Conservation (phyloP, 2,888 invertebrate genomes). For the Microctonus aethiopoides region DNA sequence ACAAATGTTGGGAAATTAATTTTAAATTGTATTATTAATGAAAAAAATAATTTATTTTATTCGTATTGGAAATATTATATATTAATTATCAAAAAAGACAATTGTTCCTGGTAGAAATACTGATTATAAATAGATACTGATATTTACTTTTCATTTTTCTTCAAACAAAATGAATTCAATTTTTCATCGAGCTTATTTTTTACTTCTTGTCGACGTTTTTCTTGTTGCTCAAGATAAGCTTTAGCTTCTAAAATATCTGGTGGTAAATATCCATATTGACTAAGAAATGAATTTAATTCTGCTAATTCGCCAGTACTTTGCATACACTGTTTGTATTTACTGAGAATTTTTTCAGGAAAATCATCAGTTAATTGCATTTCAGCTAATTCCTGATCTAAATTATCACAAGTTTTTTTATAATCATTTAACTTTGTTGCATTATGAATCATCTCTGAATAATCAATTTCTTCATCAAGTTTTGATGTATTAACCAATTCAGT, state of each 20-base stretch:
- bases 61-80: background rate
- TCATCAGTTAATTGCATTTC: slow-evolving; percentile 48
- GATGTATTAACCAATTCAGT: slow-evolving; percentile 40
- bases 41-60: slow-evolving; percentile 1
- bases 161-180: slow-evolving; percentile 38
- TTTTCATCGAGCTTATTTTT: slow-evolving; percentile 47
- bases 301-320: slow-evolving; percentile 48
- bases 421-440: slow-evolving; percentile 52
- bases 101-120: background rate
- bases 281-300: slow-evolving; percentile 48
- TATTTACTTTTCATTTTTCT: slow-evolving; percentile 16
- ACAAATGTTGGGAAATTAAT: background rate
- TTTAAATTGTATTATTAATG: background rate
- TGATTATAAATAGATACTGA: slow-evolving; percentile 7
- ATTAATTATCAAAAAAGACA: background rate
- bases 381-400: slow-evolving; percentile 48
- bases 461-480: slow-evolving; percentile 44
- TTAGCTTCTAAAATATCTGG: slow-evolving; percentile 61
- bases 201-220: slow-evolving; percentile 51
- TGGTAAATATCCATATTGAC: slow-evolving; percentile 55
- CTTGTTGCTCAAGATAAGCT: slow-evolving; percentile 51
- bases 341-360: slow-evolving; percentile 48
- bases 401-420: slow-evolving; percentile 50
- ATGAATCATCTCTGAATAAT: slow-evolving; percentile 46
- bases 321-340: slow-evolving; percentile 51